Percentiles rank a stretch among this genome's conserved stretches.
These are phyloP conservation scores for Chloroceryle inda DNA, from an alignment of 2,797 vertebrate species.

Conservation along the genomic window DNA sequence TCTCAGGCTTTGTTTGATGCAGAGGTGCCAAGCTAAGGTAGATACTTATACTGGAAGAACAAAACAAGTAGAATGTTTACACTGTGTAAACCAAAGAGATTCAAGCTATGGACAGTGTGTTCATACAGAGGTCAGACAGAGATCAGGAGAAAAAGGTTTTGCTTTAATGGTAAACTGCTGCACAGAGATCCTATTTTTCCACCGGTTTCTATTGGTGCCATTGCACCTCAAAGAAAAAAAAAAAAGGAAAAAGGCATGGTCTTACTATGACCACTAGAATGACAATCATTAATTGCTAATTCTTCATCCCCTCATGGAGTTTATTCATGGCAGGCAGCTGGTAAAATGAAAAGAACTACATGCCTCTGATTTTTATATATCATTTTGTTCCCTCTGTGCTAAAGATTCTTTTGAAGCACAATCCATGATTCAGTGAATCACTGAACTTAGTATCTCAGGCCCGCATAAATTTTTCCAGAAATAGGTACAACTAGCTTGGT, in stretches of 20 bases:
- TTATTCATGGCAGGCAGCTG: not conserved
- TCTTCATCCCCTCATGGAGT: not conserved
- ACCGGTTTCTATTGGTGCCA: not conserved
- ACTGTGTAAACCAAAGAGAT: not conserved
- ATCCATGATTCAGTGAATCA: not conserved
- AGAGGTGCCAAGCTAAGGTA: not conserved
- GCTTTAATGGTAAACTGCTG: not conserved
- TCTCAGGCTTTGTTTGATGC: not conserved
- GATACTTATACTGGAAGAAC: not conserved
- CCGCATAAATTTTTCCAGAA: not conserved
- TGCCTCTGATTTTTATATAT: slow-evolving; percentile 26
- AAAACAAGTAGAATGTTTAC: not conserved
- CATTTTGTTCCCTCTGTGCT: not conserved
- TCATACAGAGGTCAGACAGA: not conserved
- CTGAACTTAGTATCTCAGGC: not conserved
- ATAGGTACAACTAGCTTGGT: not conserved
- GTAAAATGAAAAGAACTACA: not conserved
- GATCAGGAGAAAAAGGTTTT: not conserved
- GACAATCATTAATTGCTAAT: not conserved
- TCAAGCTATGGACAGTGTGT: not conserved
- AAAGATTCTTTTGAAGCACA: not conserved
- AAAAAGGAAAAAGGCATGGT: not conserved
- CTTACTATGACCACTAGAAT: not conserved
- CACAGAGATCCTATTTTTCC: not conserved
- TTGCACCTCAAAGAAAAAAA: not conserved